phyloP scores from a whole-genome alignment of 2,797 vertebrate species.

The Hylomyscus alleni region DNA sequence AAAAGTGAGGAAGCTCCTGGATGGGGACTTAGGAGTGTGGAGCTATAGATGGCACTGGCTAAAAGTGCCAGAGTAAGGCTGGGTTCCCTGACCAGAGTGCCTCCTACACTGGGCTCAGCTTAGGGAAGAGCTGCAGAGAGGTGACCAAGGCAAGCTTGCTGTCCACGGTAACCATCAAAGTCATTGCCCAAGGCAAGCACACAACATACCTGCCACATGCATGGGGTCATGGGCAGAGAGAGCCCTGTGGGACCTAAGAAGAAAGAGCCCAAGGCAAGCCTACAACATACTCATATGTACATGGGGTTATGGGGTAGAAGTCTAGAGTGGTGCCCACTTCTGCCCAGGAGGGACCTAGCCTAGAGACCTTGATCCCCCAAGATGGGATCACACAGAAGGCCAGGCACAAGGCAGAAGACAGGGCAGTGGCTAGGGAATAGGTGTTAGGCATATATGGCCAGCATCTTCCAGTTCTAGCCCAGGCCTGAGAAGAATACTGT shows the following conservation, averaged over 20 bases:
- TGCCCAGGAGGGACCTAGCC: neutral
- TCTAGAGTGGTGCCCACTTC: neutral
- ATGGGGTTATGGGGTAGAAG: neutral
- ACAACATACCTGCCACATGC: neutral
- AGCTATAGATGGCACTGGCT: fast-evolving
- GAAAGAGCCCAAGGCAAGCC: neutral
- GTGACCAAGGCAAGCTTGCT: too few species aligned
- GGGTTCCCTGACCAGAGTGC: too few species aligned
- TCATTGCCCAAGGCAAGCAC: neutral
- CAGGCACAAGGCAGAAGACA: neutral
- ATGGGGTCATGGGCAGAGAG: neutral
- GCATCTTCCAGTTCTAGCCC: neutral
- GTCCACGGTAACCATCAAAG: neutral
- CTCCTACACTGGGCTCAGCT: neutral
- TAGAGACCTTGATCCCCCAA: neutral
- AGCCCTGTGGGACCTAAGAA: neutral
- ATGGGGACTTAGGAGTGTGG: too few species aligned
- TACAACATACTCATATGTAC: neutral
- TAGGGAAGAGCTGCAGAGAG: neutral
- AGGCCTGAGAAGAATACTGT: neutral
- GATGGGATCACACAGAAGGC: neutral
- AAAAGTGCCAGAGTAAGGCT: neutral
- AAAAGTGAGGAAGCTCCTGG: neutral
- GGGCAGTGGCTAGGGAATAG: neutral
- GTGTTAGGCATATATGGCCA: neutral